phyloP scores from a whole-genome alignment of 2,113 vertebrate species.

The Ochotona princeps region DNA sequence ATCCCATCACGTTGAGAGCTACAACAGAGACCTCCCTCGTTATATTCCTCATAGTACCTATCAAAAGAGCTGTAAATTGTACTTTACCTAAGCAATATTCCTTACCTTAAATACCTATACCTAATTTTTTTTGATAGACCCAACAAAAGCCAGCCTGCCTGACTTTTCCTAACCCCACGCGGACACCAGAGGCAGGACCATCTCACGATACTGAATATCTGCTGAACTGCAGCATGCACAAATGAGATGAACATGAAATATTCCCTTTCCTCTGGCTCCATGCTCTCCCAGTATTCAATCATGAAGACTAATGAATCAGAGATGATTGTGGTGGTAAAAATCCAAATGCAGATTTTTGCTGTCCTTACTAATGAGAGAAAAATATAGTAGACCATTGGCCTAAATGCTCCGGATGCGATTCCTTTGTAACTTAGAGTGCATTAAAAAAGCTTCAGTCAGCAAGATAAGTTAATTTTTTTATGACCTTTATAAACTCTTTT shows the following conservation, averaged over 20 bases:
- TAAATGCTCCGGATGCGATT: slow-evolving; percentile 82
- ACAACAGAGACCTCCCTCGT: neutral
- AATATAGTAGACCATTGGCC: slow-evolving; percentile 85
- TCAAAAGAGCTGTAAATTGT: neutral
- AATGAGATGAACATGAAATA: slow-evolving; percentile 77
- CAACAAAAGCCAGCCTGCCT: neutral
- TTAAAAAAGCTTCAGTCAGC: slow-evolving; percentile 87
- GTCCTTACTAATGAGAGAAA: slow-evolving; percentile 86
- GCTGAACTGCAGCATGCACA: slow-evolving; percentile 31
- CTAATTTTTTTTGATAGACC: neutral
- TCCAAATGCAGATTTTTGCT: slow-evolving; percentile 85
- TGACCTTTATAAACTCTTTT: slow-evolving; percentile 88
- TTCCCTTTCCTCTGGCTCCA: slow-evolving; percentile 17
- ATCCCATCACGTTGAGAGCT: accelerated
- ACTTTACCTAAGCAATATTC: neutral
- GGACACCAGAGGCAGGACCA: neutral
- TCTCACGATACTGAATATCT: neutral
- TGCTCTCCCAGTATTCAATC: slow-evolving; percentile 77
- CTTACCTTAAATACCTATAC: slow-evolving; percentile 14
- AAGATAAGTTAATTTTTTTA: slow-evolving; percentile 89
- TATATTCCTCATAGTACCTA: slow-evolving; percentile 9
- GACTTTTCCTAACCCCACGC: neutral
- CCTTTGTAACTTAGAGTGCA: slow-evolving; percentile 86
- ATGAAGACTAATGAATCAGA: slow-evolving; percentile 81
- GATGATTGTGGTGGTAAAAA: slow-evolving; percentile 82